Evolutionary conservation across 2,888 invertebrate species (phyloP).

Genomic region (Sarcophaga variegata): DNA sequence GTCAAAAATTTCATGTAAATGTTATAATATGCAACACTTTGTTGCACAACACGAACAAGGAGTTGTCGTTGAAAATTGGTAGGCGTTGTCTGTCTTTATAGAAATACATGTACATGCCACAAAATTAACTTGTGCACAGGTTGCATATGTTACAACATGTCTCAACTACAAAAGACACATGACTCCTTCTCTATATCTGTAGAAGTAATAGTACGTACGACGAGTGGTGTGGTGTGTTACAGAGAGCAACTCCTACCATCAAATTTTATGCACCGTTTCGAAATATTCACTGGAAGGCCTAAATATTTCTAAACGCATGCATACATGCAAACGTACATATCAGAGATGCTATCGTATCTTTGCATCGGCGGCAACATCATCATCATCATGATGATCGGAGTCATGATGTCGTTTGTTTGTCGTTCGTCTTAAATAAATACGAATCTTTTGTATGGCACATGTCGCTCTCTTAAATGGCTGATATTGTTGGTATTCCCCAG

Average conservation of each 20-base stretch:
- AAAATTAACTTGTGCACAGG: constrained; percentile 49
- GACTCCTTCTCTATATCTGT: background rate
- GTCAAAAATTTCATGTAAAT: background rate
- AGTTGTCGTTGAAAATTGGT: constrained; percentile 58
- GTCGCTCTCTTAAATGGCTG: too few species aligned
- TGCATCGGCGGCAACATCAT: background rate
- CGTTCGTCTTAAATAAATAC: background rate
- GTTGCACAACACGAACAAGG: constrained; percentile 30
- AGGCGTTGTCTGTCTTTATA: constrained; percentile 42
- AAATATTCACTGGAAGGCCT: constrained; percentile 35
- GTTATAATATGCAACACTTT: background rate
- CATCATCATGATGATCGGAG: background rate
- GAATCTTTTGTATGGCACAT: background rate
- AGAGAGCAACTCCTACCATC: constrained; percentile 48
- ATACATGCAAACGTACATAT: background rate
- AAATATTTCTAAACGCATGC: constrained; percentile 41
- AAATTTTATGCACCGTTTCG: constrained; percentile 16
- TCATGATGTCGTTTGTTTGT: background rate
- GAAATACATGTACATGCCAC: constrained; percentile 22
- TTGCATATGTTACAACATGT: constrained; percentile 20
- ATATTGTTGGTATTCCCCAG: background rate
- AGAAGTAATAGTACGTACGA: too few species aligned
- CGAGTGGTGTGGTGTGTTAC: constrained; percentile 41
- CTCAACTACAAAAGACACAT: background rate
- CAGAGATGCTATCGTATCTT: too few species aligned